A percentile compares a stretch with the other conserved stretches of the same genome.
These are phyloP conservation scores for Tipula lateralis DNA, from an alignment of 2,888 invertebrate genomes.

Conservation along the genomic window DNA sequence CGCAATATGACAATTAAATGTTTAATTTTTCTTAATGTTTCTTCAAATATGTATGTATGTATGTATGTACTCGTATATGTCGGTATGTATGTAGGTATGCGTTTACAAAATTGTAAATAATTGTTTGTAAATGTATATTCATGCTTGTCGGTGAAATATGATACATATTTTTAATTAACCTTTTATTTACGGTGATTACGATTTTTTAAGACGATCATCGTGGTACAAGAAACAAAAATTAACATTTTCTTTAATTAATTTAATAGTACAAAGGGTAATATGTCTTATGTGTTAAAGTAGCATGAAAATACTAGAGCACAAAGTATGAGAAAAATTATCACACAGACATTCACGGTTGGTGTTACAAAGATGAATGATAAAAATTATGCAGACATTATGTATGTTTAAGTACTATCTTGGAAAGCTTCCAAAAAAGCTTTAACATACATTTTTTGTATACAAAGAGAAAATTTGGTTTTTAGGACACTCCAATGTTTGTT, in stretches of 20 bases:
- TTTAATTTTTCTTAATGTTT: not conserved
- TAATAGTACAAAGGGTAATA: not conserved
- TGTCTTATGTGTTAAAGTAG: not conserved
- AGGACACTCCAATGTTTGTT: not conserved
- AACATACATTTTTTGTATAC: not conserved
- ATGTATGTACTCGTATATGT: no score
- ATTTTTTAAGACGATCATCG: not conserved
- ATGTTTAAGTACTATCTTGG: not conserved
- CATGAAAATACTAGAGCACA: not conserved
- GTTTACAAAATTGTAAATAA: no score
- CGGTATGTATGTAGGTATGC: no score
- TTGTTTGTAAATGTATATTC: no score
- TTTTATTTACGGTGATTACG: not conserved
- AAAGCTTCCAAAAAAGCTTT: not conserved
- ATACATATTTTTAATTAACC: not conserved
- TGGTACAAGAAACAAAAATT: not conserved
- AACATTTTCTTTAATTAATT: no score
- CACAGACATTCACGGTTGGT: not conserved
- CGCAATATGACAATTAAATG: constrained; percentile 11
- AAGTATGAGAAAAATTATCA: not conserved
- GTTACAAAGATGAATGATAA: not conserved
- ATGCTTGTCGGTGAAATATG: no score
- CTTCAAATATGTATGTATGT: not conserved
- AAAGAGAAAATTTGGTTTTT: not conserved
- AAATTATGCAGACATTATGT: not conserved